Evolutionary conservation across 1,140 invertebrate species (phyloP).

Genomic region (Arctopsyche grandis): DNA sequence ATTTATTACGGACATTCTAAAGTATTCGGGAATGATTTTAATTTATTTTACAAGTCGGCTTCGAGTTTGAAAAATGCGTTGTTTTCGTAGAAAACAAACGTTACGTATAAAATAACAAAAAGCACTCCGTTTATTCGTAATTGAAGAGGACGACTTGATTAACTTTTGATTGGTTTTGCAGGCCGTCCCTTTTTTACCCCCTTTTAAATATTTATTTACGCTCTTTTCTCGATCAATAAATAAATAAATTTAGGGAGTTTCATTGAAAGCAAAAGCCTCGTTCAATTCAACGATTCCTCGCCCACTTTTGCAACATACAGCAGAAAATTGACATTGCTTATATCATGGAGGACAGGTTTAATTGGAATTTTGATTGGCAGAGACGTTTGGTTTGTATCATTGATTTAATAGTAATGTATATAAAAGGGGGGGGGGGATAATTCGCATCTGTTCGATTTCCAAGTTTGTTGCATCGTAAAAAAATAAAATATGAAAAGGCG

Average conservation of each 20-base stretch:
- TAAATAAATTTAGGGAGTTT: constrained; percentile 12
- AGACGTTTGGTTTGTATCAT: too few species aligned
- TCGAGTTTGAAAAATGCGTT: constrained; percentile 25
- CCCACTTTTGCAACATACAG: neutral
- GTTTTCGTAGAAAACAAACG: neutral
- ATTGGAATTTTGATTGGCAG: too few species aligned
- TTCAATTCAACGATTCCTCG: neutral
- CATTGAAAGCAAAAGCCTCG: neutral
- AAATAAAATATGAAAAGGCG: constrained; percentile 33
- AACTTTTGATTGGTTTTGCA: constrained; percentile 24
- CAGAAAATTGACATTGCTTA: too few species aligned
- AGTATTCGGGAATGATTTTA: too few species aligned
- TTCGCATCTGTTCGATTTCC: constrained; percentile 16
- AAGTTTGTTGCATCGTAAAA: constrained; percentile 17
- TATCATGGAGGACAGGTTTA: too few species aligned
- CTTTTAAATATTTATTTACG: constrained; percentile 18
- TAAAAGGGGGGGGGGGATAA: neutral
- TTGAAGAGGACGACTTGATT: constrained; percentile 28
- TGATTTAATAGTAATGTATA: too few species aligned
- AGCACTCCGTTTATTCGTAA: constrained; percentile 22
- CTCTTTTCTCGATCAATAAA: neutral
- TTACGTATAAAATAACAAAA: constrained; percentile 22
- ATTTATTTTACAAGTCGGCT: neutral
- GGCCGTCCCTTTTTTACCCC: neutral
- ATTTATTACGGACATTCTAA: too few species aligned